Conservation (phyloP, 2,888 invertebrate species). For the Cheilosia scutellata region DNA sequence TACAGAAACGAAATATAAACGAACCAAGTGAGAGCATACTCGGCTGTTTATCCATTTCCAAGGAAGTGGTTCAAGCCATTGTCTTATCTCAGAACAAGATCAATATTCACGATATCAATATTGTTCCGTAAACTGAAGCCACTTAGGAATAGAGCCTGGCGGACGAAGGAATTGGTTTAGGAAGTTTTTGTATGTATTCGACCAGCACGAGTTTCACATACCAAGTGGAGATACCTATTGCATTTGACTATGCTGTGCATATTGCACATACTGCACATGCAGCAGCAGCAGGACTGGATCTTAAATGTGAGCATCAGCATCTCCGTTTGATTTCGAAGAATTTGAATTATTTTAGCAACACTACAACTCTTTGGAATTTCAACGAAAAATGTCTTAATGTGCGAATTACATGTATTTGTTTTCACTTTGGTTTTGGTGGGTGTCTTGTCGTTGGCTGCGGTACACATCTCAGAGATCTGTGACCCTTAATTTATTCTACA, state of each 20-base stretch:
- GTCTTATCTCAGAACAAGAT: constrained; percentile 84
- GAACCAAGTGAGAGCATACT: constrained; percentile 40
- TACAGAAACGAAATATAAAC: constrained; percentile 23
- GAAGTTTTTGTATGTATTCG: constrained; percentile 43
- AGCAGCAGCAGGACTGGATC: constrained; percentile 10
- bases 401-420: constrained; percentile 30
- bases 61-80: constrained; percentile 82
- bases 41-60: constrained; percentile 79
- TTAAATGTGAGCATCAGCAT: constrained; percentile 21
- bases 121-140: constrained; percentile 72
- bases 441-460: neutral
- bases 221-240: constrained; percentile 12
- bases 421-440: constrained; percentile 1
- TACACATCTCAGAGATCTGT: neutral
- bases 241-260: constrained; percentile 6
- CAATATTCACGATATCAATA: constrained; percentile 84
- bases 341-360: constrained; percentile 49
- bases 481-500: neutral
- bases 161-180: constrained; percentile 43
- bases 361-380: constrained; percentile 15
- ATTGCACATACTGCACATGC: constrained; percentile 21
- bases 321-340: constrained; percentile 52
- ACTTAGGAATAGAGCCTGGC: constrained; percentile 53
- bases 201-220: constrained; percentile 52
- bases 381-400: constrained; percentile 15